Evolutionary conservation across 2,113 vertebrate species (phyloP), one percentile per base, ranked within the genome.

Genomic region (Rynchops niger): DNA sequence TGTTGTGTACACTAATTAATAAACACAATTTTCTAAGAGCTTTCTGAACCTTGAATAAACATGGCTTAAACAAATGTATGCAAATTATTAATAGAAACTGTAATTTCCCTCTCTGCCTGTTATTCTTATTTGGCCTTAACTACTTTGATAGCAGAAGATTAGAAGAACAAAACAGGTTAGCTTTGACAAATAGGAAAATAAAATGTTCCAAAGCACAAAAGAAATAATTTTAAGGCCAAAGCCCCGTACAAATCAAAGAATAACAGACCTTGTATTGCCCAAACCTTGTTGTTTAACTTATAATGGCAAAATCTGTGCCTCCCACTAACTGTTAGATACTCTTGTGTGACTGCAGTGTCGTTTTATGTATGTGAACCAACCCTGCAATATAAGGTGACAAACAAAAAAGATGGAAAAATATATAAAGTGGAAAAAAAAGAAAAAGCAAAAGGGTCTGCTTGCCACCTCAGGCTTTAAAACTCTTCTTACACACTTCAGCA

Each of bases 321-420:
- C 65, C 69, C 53, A 69, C 96, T 91, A 84, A 91, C 93, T 66
- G 89, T 91, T 86, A 87, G 96, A 84, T 91, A 96, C 94, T 88
- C 96, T 92, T 92, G 79, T 17, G 13, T 84, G 96, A 95, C 97
- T 96, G 93, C 93, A 93, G 74, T 78, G 87, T 71, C 97, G 95
- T 95, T 98, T 98, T 98, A 97, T 98, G 95, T 96, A 81, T 36
- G 93, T 85, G 97, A 94, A 93, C 86, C 85, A 96, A 95, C 94
- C 93, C 81, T 43, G 95, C 97, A 97, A 97, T 97, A 95, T 97
- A 97, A 97, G 94, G 95, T 96, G 96, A 98, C 98, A 98, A 97
- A 98, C 97, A 96, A 97, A 96, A 95, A 97, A 98, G 96, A 98
- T 97, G 97, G 97, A 98, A 97, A 98, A 98, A 98, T 97, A 97